phyloP scores from a whole-genome alignment of 1,140 invertebrate genomes.

The Macrostomum lignano region DNA sequence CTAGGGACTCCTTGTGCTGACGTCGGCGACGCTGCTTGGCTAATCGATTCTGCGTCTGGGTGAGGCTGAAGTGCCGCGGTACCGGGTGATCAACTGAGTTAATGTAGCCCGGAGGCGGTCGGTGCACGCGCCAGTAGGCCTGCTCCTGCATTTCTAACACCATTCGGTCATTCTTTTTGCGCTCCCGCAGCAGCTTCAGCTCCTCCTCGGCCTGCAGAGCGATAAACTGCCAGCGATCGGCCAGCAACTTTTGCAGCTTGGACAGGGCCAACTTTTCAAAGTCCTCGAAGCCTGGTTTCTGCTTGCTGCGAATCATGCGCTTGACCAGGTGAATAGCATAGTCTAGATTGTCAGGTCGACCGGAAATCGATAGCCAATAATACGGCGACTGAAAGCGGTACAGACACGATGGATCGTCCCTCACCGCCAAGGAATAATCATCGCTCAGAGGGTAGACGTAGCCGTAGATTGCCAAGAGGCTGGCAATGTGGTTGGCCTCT shows the following conservation, averaged over 20 bases:
- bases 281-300: constrained; percentile 66
- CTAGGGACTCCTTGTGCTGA: too few relatives aligned
- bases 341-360: constrained; percentile 56
- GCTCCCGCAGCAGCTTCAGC: constrained; percentile 50
- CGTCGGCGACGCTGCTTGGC: too few relatives aligned
- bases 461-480: constrained; percentile 70
- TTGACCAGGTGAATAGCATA: constrained; percentile 73
- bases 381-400: constrained; percentile 63
- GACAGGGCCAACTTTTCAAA: constrained; percentile 63
- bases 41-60: too few relatives aligned
- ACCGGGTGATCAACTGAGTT: too few relatives aligned
- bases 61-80: too few relatives aligned
- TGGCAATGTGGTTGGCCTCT: constrained; percentile 69
- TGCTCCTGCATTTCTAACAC: constrained; percentile 76
- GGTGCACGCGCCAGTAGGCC: constrained; percentile 75
- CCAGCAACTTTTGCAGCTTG: constrained; percentile 55
- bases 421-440: constrained; percentile 54
- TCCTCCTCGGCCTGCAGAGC: constrained; percentile 74
- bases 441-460: constrained; percentile 86
- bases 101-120: constrained; percentile 45
- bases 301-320: constrained; percentile 58
- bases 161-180: constrained; percentile 76
- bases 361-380: constrained; percentile 41
- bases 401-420: constrained; percentile 59
- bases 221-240: constrained; percentile 68